Evolutionary conservation across 2,797 vertebrate genomes (phyloP).

Genomic region (Pangasius krempfi): DNA sequence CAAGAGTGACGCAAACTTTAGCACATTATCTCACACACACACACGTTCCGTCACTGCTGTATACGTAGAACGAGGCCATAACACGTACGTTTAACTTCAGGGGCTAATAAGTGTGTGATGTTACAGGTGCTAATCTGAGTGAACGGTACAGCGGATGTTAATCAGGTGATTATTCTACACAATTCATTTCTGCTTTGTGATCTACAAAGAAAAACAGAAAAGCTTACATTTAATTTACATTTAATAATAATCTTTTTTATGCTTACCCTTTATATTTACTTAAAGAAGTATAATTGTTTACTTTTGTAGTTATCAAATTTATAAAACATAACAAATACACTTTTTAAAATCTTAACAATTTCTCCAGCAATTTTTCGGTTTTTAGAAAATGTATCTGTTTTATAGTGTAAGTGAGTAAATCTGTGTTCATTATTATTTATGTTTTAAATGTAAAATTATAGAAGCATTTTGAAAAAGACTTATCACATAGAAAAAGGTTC

Average conservation of each 20-base stretch:
- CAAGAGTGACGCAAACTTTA: slow-evolving; percentile 48
- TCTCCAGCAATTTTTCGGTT: not conserved
- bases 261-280: not conserved
- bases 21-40: slow-evolving; percentile 6
- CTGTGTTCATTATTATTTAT: not conserved
- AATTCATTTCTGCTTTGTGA: not conserved
- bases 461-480: not conserved
- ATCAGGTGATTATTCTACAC: not conserved
- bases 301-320: not conserved
- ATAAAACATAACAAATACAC: not conserved
- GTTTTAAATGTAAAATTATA: not conserved
- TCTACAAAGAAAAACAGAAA: not conserved
- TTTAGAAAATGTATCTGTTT: not conserved
- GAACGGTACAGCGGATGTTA: not conserved
- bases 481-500: not conserved
- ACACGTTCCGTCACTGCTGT: not conserved
- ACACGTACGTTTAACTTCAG: not conserved
- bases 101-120: not conserved
- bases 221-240: not conserved
- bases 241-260: not conserved
- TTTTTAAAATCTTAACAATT: not conserved
- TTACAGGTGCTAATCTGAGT: not conserved
- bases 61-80: not conserved
- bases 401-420: not conserved
- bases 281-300: not conserved